Conservation (phyloP, 2,888 invertebrate genomes). For the Yponomeuta sedellus region DNA sequence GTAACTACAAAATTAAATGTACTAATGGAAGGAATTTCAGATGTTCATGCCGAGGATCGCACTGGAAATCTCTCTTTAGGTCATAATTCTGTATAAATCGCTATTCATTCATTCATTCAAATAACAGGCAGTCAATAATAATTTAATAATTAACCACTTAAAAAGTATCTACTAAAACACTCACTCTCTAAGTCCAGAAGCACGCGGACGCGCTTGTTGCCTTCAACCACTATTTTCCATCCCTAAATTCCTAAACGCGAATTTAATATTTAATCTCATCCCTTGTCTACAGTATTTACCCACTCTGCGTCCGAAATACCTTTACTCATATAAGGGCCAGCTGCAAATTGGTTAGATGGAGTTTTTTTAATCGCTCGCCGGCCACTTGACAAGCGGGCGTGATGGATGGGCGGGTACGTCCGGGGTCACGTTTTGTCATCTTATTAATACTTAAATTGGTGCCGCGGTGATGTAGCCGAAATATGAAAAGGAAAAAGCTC, state of each 20-base stretch:
- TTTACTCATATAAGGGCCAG: slow-evolving; percentile 39
- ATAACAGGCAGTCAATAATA: no score
- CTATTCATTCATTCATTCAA: no score
- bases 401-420: slow-evolving; percentile 62
- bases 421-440: slow-evolving; percentile 73
- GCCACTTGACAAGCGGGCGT: slow-evolving; percentile 65
- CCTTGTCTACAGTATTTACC: slow-evolving; percentile 74
- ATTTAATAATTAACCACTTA: no score
- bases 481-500: slow-evolving; percentile 30
- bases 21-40: no score
- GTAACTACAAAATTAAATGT: no score
- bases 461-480: slow-evolving; percentile 60
- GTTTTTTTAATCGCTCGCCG: slow-evolving; percentile 66
- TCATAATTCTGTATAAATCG: no score
- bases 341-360: slow-evolving; percentile 58
- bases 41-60: no score
- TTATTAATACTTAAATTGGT: slow-evolving; percentile 76
- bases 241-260: slow-evolving; percentile 71
- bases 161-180: background rate
- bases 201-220: slow-evolving; percentile 45
- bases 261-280: slow-evolving; percentile 74
- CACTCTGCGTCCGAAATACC: slow-evolving; percentile 59
- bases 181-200: background rate
- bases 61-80: no score
- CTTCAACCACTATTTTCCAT: slow-evolving; percentile 60